A percentile compares a stretch with the other conserved stretches of the same genome.
Evolutionary conservation across 2,797 vertebrate genomes (phyloP).

Genomic region (Galagoides demidoff): DNA sequence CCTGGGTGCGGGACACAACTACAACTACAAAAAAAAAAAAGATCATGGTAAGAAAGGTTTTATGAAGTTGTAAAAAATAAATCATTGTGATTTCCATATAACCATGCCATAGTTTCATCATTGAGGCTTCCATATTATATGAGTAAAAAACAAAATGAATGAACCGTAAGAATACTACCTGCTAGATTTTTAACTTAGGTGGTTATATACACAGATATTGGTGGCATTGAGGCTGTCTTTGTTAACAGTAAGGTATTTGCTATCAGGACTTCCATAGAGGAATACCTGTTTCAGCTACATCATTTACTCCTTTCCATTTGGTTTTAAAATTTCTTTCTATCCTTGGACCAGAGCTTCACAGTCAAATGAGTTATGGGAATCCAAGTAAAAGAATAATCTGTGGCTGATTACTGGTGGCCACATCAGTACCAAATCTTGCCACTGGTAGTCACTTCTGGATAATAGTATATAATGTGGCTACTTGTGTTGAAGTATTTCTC

Average conservation of each 20-base stretch:
- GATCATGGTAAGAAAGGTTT: neutral
- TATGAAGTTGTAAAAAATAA: neutral
- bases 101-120: neutral
- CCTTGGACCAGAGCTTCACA: neutral
- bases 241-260: conserved; percentile 18
- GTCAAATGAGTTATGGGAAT: neutral
- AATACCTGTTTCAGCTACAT: neutral
- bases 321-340: neutral
- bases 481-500: neutral
- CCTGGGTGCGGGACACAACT: too few species aligned
- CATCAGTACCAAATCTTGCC: neutral
- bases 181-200: neutral
- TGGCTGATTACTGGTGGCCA: neutral
- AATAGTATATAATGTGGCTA: neutral
- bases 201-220: neutral
- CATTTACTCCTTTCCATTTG: neutral
- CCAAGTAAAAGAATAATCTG: neutral
- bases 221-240: neutral
- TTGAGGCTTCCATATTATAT: neutral
- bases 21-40: neutral
- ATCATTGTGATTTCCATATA: neutral
- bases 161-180: neutral
- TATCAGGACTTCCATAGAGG: neutral
- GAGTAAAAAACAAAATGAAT: neutral
- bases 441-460: neutral